These are phyloP conservation scores for Oxyruncus cristatus DNA, from an alignment of 2,113 vertebrate species.

Conservation along the genomic window DNA sequence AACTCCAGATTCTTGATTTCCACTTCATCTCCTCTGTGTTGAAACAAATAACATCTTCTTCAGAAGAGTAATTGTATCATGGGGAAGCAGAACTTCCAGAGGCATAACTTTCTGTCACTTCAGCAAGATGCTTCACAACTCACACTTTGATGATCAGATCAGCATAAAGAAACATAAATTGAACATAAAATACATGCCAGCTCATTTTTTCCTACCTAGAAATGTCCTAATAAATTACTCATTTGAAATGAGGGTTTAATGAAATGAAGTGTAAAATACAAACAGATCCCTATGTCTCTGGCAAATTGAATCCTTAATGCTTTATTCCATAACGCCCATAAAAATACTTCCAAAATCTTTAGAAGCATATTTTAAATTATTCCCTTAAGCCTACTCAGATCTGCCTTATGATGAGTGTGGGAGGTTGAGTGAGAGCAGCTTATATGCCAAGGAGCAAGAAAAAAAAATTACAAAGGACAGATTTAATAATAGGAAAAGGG, in stretches of 20 bases:
- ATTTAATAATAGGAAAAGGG: slow-evolving; percentile 1
- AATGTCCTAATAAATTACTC: not conserved
- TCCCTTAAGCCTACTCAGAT: slow-evolving; percentile 20
- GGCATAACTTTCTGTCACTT: not conserved
- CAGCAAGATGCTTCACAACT: not conserved
- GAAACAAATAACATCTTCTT: not conserved
- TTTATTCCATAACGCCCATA: not conserved
- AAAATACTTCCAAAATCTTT: slow-evolving; percentile 11
- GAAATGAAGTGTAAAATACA: not conserved
- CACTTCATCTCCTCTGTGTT: not conserved
- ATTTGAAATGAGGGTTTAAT: not conserved
- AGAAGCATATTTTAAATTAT: slow-evolving; percentile 23
- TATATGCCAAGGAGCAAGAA: not conserved
- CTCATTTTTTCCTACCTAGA: not conserved
- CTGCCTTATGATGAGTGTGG: slow-evolving; percentile 21
- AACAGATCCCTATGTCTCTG: not conserved
- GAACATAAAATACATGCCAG: not conserved
- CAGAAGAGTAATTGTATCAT: not conserved
- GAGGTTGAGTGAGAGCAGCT: slow-evolving; percentile 43
- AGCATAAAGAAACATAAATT: not conserved
- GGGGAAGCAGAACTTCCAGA: not conserved
- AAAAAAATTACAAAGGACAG: not conserved
- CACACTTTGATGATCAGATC: not conserved
- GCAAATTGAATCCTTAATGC: not conserved
- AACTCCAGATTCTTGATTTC: not conserved